These are phyloP conservation scores for Plotosus lineatus DNA, from an alignment of 2,113 vertebrate genomes.

Conservation along the genomic window DNA sequence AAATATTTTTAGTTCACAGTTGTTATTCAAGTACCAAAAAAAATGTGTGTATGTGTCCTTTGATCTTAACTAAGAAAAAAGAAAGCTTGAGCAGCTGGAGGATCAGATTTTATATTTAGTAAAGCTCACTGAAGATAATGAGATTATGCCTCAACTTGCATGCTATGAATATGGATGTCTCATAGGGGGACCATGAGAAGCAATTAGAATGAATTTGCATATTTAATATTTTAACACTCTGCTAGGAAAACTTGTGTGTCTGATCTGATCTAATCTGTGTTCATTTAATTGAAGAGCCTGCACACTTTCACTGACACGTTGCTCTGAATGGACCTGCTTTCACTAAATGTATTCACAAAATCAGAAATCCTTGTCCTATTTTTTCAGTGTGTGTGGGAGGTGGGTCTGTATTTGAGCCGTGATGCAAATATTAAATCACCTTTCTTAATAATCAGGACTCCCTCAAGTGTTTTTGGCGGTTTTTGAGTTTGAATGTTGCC, in stretches of 20 bases:
- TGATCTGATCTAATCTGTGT: not conserved
- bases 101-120: conserved; percentile 22
- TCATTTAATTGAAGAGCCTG: not conserved
- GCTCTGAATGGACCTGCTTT: not conserved
- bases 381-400: not conserved
- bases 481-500: too few relatives aligned
- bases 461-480: too few relatives aligned
- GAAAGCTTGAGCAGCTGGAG: conserved; percentile 2
- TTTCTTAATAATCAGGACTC: not conserved
- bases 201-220: conserved; percentile 62
- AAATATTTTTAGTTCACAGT: not conserved
- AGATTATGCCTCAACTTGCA: conserved; percentile 40
- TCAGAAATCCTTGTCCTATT: not conserved
- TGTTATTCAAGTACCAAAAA: not conserved
- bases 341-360: not conserved
- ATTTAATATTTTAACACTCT: conserved; percentile 26
- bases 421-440: conserved; percentile 16
- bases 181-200: conserved; percentile 34
- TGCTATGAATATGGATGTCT: conserved; percentile 59
- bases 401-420: not conserved
- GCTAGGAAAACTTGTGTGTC: conserved; percentile 9
- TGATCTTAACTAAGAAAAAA: not conserved
- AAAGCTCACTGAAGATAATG: conserved; percentile 39
- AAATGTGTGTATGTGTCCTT: too few relatives aligned
- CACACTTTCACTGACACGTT: not conserved